A percentile compares a stretch with the other conserved stretches of the same genome.
phyloP scores from a whole-genome alignment of 2,888 invertebrate species.

The Teleogryllus oceanicus region DNA sequence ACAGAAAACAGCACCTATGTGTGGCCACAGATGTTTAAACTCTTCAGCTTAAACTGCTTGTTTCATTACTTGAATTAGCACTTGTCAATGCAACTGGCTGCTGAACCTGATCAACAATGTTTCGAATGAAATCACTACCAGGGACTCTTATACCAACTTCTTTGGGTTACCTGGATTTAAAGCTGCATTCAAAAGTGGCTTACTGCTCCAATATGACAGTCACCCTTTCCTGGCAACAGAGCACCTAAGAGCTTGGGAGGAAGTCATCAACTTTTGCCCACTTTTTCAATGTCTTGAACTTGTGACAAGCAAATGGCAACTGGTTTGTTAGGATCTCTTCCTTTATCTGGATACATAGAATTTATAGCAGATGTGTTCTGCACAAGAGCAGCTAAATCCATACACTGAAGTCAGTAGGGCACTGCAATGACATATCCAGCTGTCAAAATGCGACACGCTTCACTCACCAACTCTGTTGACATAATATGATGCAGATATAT shows the following conservation, averaged over 20 bases:
- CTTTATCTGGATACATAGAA: slow-evolving; percentile 84
- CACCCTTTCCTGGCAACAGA: slow-evolving; percentile 90
- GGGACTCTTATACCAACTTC: slow-evolving; percentile 83
- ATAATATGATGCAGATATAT: too few species aligned
- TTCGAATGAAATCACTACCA: slow-evolving; percentile 70
- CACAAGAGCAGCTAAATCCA: slow-evolving; percentile 85
- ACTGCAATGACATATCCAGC: slow-evolving; percentile 73
- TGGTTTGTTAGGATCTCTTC: slow-evolving; percentile 77
- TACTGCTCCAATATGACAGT: slow-evolving; percentile 84
- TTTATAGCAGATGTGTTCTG: slow-evolving; percentile 73
- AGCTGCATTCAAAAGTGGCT: slow-evolving; percentile 66
- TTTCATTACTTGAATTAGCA: slow-evolving; percentile 81
- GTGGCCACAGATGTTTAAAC: slow-evolving; percentile 75
- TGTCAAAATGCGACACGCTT: slow-evolving; percentile 53
- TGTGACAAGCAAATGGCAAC: slow-evolving; percentile 87
- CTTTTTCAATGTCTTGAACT: slow-evolving; percentile 64
- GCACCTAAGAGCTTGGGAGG: slow-evolving; percentile 62
- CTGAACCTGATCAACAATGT: slow-evolving; percentile 59
- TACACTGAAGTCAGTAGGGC: slow-evolving; percentile 98
- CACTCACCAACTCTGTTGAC: background rate
- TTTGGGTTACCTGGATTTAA: slow-evolving; percentile 74
- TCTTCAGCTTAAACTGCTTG: slow-evolving; percentile 78
- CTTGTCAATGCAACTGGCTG: slow-evolving; percentile 83
- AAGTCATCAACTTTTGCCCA: slow-evolving; percentile 76
- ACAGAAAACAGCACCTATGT: slow-evolving; percentile 72